A percentile compares a stretch with the other conserved stretches of the same genome.
These are phyloP conservation scores for Puma concolor DNA, from an alignment of 2,113 vertebrate genomes.

Conservation along the genomic window DNA sequence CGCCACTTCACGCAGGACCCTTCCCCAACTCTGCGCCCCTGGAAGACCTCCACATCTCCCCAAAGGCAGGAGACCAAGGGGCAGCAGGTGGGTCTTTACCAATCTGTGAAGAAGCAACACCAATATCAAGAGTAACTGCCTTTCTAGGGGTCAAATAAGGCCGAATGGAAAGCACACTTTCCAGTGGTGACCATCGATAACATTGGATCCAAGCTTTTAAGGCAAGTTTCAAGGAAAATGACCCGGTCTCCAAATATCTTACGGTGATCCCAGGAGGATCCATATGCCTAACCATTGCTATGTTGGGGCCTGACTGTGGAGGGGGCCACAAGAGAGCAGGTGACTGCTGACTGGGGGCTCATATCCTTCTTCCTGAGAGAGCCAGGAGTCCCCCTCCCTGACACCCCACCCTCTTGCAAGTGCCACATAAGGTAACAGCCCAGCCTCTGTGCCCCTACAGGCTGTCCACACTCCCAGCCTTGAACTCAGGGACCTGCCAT, in stretches of 20 bases:
- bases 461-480: not conserved
- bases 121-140: not conserved
- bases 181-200: not conserved
- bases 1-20: not conserved
- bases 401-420: not conserved
- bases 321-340: too few relatives aligned
- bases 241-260: not conserved
- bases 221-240: not conserved
- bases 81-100: not conserved
- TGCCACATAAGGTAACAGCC: not conserved
- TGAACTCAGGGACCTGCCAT: not conserved
- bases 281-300: not conserved
- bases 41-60: not conserved
- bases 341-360: too few relatives aligned
- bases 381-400: not conserved
- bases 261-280: not conserved
- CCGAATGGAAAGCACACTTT: not conserved
- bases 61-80: not conserved
- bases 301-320: fast-evolving
- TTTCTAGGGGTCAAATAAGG: not conserved
- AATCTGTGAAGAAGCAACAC: not conserved
- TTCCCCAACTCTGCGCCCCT: not conserved
- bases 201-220: not conserved
- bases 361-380: not conserved
- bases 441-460: not conserved